These are phyloP conservation scores for Hexactinellida sp. DNA, from an alignment of 37 sponge, comb jelly and placozoan species.

Conservation along the genomic window DNA sequence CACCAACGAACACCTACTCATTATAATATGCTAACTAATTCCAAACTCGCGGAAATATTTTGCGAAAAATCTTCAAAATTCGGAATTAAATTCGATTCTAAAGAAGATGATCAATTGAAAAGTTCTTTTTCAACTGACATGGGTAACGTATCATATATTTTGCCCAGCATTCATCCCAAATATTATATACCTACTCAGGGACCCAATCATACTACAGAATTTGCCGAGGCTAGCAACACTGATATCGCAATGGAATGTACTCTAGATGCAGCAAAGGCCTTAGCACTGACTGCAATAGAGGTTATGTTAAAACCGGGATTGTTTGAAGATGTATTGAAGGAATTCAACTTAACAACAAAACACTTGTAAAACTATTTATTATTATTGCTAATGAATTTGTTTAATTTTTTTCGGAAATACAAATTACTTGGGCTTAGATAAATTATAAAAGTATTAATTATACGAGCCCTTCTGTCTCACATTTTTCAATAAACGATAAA, in stretches of 20 bases:
- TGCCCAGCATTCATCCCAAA: conserved; percentile 71
- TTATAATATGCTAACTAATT: conserved; percentile 27
- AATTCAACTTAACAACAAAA: not conserved
- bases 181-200: conserved; percentile 37
- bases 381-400: no score
- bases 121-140: conserved; percentile 44
- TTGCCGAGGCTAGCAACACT: conserved; percentile 44
- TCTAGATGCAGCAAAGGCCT: conserved; percentile 40
- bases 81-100: not conserved
- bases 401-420: no score
- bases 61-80: not conserved
- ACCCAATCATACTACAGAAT: conserved; percentile 52
- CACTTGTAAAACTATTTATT: no score
- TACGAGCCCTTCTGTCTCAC: no score
- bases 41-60: conserved; percentile 22
- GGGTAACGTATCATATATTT: conserved; percentile 62
- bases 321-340: conserved; percentile 33
- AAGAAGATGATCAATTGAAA: not conserved
- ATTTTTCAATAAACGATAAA: no score
- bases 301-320: conserved; percentile 38
- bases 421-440: no score
- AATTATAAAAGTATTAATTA: no score
- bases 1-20: not conserved
- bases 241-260: conserved; percentile 36
- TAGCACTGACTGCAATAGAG: conserved; percentile 54